Conservation (phyloP, 2,888 invertebrate species). For the Acanthoscelides obtectus region DNA sequence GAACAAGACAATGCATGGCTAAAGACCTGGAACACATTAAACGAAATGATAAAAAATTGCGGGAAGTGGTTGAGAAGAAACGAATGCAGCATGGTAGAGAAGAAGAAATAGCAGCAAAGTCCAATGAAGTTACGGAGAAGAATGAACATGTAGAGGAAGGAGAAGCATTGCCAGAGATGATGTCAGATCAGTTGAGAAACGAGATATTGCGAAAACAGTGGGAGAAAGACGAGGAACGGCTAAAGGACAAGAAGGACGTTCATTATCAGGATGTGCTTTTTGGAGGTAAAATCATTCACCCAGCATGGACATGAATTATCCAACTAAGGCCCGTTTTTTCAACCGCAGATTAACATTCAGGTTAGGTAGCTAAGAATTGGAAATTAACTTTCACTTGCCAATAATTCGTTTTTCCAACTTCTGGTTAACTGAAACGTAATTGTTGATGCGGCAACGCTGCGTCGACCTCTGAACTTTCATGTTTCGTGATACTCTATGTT, state of each 20-base stretch:
- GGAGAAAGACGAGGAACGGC: constrained; percentile 77
- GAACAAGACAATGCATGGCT: constrained; percentile 77
- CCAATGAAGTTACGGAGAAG: constrained; percentile 1
- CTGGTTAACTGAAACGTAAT: too few species aligned
- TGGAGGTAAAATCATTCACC: constrained; percentile 58
- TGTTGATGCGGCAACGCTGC: too few species aligned
- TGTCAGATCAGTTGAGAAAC: constrained; percentile 52
- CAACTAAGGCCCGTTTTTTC: too few species aligned
- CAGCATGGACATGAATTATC: too few species aligned
- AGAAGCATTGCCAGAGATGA: constrained; percentile 35
- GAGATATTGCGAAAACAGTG: constrained; percentile 78
- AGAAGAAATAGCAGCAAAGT: constrained; percentile 1
- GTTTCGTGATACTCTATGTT: too few species aligned
- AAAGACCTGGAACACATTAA: constrained; percentile 68
- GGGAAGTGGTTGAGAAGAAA: constrained; percentile 37
- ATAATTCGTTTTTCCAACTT: too few species aligned
- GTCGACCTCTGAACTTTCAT: too few species aligned
- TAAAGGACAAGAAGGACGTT: constrained; percentile 67
- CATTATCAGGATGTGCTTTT: constrained; percentile 92
- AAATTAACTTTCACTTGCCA: too few species aligned
- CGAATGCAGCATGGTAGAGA: neutral
- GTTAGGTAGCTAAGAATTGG: too few species aligned
- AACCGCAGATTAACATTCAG: too few species aligned
- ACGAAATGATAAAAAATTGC: constrained; percentile 55
- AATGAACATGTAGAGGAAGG: constrained; percentile 6